Conservation (phyloP, 2,797 vertebrate species). For the Enteromius argenteus region DNA sequence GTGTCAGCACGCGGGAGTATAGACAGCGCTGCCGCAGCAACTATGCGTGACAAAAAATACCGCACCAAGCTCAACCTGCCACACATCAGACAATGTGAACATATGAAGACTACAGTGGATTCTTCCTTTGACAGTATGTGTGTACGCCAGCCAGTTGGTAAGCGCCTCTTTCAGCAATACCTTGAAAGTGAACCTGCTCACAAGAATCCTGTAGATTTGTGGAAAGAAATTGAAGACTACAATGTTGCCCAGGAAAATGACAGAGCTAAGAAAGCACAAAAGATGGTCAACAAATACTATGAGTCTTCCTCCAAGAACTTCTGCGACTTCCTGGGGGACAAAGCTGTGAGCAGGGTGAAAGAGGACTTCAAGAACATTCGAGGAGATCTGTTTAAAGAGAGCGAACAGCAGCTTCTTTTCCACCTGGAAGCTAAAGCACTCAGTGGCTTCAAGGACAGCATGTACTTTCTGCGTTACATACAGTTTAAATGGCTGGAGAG, state of each 20-base stretch:
- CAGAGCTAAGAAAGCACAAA: slow-evolving; percentile 76
- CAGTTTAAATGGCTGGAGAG: slow-evolving; percentile 83
- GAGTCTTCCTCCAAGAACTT: slow-evolving; percentile 76
- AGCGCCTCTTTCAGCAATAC: slow-evolving; percentile 78
- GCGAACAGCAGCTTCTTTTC: slow-evolving; percentile 74
- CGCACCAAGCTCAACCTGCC: slow-evolving; percentile 77
- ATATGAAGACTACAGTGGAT: slow-evolving; percentile 74
- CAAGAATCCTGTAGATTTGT: slow-evolving; percentile 72
- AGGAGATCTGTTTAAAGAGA: slow-evolving; percentile 79
- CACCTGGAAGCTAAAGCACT: slow-evolving; percentile 72
- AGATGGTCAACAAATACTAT: slow-evolving; percentile 77
- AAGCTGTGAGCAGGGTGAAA: slow-evolving; percentile 76
- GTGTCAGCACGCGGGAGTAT: slow-evolving; percentile 78
- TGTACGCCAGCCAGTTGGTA: slow-evolving; percentile 77
- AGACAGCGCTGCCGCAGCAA: slow-evolving; percentile 67
- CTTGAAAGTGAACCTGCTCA: slow-evolving; percentile 67
- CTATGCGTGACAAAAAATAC: slow-evolving; percentile 81
- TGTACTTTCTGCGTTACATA: slow-evolving; percentile 79
- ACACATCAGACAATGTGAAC: slow-evolving; percentile 78
- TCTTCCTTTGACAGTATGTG: slow-evolving; percentile 76
- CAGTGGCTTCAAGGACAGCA: slow-evolving; percentile 74
- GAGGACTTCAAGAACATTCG: slow-evolving; percentile 76
- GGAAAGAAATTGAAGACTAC: slow-evolving; percentile 81
- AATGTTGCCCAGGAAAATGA: slow-evolving; percentile 71
- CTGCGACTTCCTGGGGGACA: slow-evolving; percentile 79